Base-by-base conservation (phyloP, 2,888 invertebrate species). In the Callyntrura sp. region DNA sequence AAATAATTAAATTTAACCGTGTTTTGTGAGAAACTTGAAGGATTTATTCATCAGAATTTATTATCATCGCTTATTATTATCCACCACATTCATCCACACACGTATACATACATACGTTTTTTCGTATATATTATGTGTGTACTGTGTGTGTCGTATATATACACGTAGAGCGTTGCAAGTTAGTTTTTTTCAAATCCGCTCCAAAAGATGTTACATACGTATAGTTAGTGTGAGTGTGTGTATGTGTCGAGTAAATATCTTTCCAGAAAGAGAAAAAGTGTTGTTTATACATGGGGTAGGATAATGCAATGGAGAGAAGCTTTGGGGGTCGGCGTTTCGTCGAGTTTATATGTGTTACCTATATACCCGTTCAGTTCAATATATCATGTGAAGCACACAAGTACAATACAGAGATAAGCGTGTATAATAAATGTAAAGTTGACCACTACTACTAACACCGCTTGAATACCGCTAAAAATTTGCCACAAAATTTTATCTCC, bases 381-480 rank as follows among this genome's bases (percentile, higher is more conserved):
- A 78, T 17, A 55, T 78, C 28, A 57, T 55, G 78, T 57, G 57
- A 51, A 73, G 55, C 17, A 60, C 17, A 60, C 35, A 35, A 35
- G 6, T 35, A 35, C 35, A 35, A 1, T 17, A 43, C 60, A 81
- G 23, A 62, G 45, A 8, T 78, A 62, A 17, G 68, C 9, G 65
- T 65, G 35, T 68, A 68, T 68, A 35, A 48, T 43, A 14, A 51
- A 55, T 83, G 45, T 48, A 83, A 65, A 51, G 83, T 51, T 83
- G 25, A 6, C 65, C 65, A 68, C 83, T 43, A 43, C 60, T 68
- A 60, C 48, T 51, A 17, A 43, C 84, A 78, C 35, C 48, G 65
- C 86, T 43, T 86, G 68, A 83, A 88, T 88, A 88, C 88, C 88
- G 88, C 88, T 88, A 82, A 88, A 88, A 88, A 82, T 55, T 57